A percentile compares a stretch with the other conserved stretches of the same genome.
Evolutionary conservation across 2,113 vertebrate genomes (phyloP).

Genomic region (Corythaeola cristata): DNA sequence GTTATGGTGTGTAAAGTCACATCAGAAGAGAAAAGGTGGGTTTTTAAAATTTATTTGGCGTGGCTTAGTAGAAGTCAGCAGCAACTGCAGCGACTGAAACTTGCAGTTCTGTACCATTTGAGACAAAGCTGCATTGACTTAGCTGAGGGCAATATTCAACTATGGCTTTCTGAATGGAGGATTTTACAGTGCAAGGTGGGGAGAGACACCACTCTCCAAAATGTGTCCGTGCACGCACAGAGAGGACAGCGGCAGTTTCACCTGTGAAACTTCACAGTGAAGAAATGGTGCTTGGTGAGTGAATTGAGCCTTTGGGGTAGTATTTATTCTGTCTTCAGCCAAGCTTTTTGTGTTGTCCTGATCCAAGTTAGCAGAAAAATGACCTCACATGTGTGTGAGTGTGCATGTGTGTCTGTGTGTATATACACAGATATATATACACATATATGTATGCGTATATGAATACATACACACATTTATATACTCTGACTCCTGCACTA

Average conservation of each 20-base stretch:
- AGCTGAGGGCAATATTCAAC: neutral
- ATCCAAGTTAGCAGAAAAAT: neutral
- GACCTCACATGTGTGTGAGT: neutral
- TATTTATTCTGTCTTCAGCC: conserved; percentile 12
- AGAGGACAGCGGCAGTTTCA: neutral
- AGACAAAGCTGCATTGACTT: neutral
- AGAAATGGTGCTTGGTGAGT: neutral
- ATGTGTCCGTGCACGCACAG: neutral
- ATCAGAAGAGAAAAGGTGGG: neutral
- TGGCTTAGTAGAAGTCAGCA: neutral
- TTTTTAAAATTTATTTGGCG: neutral
- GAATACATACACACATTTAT: neutral
- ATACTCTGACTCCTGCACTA: neutral
- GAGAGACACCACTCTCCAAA: neutral
- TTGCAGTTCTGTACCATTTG: neutral
- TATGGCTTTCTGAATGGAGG: neutral
- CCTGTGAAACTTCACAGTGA: neutral
- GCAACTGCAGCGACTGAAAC: neutral
- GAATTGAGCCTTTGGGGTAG: neutral
- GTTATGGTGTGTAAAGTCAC: neutral
- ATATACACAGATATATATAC: neutral
- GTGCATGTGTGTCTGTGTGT: neutral
- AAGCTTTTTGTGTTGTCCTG: neutral
- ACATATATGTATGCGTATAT: neutral
- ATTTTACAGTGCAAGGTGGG: neutral